Evolutionary conservation across 92 coral and sea anemone genomes (phyloP).

Genomic region (Actinernus sp.): DNA sequence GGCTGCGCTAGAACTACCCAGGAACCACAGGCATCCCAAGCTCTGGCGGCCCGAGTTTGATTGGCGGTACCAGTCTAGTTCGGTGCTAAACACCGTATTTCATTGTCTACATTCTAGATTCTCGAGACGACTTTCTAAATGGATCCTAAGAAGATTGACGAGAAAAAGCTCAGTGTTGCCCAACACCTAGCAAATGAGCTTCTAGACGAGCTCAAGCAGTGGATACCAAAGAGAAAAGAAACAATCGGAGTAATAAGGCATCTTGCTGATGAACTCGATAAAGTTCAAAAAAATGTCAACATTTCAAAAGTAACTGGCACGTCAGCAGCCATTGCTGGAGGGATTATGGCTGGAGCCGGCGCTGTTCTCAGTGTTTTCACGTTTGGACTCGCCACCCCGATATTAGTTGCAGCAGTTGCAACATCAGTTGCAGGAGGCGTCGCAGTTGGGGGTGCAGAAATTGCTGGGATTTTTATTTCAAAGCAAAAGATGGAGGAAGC

Average conservation of each 20-base stretch:
- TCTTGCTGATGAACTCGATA: neutral
- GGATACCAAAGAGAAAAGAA: neutral
- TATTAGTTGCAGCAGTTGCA: neutral
- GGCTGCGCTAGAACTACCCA: too few species aligned
- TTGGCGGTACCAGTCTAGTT: too few species aligned
- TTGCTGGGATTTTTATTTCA: neutral
- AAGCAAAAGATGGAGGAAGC: neutral
- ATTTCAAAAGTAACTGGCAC: neutral
- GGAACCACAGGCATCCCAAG: too few species aligned
- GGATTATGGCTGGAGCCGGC: neutral
- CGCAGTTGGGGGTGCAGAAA: conserved; percentile 1
- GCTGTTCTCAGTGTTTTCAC: neutral
- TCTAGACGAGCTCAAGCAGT: neutral
- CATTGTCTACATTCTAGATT: too few species aligned
- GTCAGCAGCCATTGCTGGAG: neutral
- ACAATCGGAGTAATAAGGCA: neutral
- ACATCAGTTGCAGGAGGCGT: conserved; percentile 1
- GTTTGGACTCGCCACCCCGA: neutral
- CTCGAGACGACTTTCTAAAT: too few species aligned
- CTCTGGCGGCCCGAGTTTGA: too few species aligned
- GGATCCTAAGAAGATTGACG: neutral
- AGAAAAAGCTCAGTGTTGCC: neutral
- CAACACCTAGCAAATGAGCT: neutral
- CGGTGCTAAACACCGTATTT: too few species aligned
- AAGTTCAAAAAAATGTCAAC: neutral